Evolutionary conservation across 2,797 vertebrate genomes (phyloP).

Genomic region (Salmo trutta): DNA sequence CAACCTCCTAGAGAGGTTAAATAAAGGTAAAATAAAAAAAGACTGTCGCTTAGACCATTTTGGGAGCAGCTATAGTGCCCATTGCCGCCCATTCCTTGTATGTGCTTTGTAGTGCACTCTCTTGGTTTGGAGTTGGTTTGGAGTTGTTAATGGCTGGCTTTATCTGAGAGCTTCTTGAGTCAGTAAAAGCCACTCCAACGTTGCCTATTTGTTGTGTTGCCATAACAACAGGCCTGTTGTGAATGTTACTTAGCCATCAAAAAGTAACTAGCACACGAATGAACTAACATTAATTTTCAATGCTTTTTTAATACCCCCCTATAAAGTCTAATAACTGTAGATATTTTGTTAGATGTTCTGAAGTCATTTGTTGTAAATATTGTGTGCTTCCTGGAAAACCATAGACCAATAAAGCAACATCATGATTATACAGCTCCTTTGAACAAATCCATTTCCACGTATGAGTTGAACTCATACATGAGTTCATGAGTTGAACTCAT

Average conservation of each 20-base stretch:
- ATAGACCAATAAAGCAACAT: slow-evolving; percentile 62
- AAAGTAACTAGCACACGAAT: slow-evolving; percentile 46
- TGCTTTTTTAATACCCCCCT: slow-evolving; percentile 15
- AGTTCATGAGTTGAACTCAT: slow-evolving; percentile 45
- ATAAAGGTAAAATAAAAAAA: no score
- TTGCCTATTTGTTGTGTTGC: slow-evolving; percentile 54
- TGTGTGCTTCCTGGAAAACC: slow-evolving; percentile 52
- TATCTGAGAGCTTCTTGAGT: slow-evolving; percentile 34
- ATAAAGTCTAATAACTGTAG: neutral
- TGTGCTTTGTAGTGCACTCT: neutral
- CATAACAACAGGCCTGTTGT: slow-evolving; percentile 65
- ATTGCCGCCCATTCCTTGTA: neutral
- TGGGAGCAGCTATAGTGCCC: neutral
- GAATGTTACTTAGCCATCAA: slow-evolving; percentile 47
- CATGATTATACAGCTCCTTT: slow-evolving; percentile 66
- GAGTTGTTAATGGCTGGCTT: neutral
- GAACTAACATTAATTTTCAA: slow-evolving; percentile 54
- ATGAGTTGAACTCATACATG: slow-evolving; percentile 55
- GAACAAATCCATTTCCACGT: slow-evolving; percentile 62
- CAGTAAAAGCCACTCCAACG: slow-evolving; percentile 47
- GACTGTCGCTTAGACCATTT: neutral
- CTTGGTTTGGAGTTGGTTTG: neutral
- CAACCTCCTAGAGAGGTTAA: no score
- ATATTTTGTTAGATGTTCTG: slow-evolving; percentile 9
- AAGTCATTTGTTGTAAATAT: neutral